These are phyloP conservation scores for Sinella curviseta DNA, from an alignment of 1,140 invertebrate genomes.

Conservation along the genomic window DNA sequence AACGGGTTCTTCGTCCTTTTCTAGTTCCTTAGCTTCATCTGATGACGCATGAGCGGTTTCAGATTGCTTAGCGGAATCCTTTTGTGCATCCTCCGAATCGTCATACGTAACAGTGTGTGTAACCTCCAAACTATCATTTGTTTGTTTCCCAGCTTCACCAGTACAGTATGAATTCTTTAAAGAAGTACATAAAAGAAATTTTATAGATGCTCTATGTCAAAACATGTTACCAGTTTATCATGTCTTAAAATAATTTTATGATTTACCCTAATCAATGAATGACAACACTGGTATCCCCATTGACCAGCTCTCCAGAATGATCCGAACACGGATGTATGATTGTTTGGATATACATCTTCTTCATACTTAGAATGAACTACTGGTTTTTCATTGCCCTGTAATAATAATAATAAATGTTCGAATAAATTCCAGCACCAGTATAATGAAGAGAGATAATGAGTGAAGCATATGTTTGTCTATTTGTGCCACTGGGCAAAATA, in stretches of 20 bases:
- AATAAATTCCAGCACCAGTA: too few relatives aligned
- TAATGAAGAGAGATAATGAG: too few relatives aligned
- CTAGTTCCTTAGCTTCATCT: conserved; percentile 51
- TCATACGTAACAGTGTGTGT: conserved; percentile 26
- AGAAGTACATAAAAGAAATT: conserved; percentile 40
- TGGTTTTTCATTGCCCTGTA: conserved; percentile 78
- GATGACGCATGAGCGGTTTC: conserved; percentile 62
- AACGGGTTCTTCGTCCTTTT: conserved; percentile 3
- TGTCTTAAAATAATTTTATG: background rate
- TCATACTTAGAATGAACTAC: conserved; percentile 87
- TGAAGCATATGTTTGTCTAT: background rate
- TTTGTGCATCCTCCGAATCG: background rate
- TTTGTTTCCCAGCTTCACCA: conserved; percentile 71
- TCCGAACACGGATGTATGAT: conserved; percentile 93
- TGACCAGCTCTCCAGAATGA: conserved; percentile 87
- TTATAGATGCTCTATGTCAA: too few relatives aligned
- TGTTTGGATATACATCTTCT: conserved; percentile 89
- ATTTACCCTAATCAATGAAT: conserved; percentile 84
- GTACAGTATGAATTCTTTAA: conserved; percentile 80
- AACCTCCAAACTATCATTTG: conserved; percentile 41
- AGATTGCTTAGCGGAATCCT: conserved; percentile 53
- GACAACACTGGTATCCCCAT: conserved; percentile 97
- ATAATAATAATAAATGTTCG: conserved; percentile 35
- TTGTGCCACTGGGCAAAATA: background rate
- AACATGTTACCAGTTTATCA: too few relatives aligned